Evolutionary conservation across 2,888 invertebrate species (phyloP).

Genomic region (Luperina testacea): DNA sequence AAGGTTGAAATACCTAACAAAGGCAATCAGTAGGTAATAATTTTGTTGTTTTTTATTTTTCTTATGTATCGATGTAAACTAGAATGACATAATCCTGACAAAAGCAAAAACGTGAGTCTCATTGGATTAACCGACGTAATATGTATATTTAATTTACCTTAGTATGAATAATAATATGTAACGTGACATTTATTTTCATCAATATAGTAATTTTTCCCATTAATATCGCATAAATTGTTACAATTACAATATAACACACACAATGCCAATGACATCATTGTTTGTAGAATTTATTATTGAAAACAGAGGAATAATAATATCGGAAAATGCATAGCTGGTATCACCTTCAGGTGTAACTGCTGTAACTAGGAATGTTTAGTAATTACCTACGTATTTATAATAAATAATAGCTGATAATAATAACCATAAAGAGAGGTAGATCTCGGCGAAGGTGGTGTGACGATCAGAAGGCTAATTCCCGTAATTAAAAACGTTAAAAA

Average conservation of each 20-base stretch:
- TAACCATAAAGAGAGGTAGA: background rate
- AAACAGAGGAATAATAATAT: conserved; percentile 33
- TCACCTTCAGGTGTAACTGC: background rate
- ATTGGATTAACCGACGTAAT: background rate
- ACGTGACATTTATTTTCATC: conserved; percentile 10
- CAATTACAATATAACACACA: conserved; percentile 3
- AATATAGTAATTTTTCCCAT: conserved; percentile 26
- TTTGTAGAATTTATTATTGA: conserved; percentile 16
- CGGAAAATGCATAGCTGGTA: conserved; percentile 20
- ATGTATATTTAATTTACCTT: background rate
- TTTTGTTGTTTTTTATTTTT: no score
- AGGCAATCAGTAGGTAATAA: no score
- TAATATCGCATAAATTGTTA: conserved; percentile 23
- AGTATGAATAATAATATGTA: background rate
- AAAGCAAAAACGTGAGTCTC: background rate
- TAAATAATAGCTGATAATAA: background rate
- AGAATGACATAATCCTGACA: background rate
- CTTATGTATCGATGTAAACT: background rate
- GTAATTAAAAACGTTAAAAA: no score
- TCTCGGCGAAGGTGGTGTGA: background rate
- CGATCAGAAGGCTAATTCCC: background rate
- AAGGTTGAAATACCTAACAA: background rate
- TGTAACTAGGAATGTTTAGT: background rate
- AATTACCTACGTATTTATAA: background rate
- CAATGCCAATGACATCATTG: conserved; percentile 49